A percentile compares a stretch with the other conserved stretches of the same genome.
Conservation (phyloP, 2,113 vertebrate species). For the Rhodinocichla rosea region DNA sequence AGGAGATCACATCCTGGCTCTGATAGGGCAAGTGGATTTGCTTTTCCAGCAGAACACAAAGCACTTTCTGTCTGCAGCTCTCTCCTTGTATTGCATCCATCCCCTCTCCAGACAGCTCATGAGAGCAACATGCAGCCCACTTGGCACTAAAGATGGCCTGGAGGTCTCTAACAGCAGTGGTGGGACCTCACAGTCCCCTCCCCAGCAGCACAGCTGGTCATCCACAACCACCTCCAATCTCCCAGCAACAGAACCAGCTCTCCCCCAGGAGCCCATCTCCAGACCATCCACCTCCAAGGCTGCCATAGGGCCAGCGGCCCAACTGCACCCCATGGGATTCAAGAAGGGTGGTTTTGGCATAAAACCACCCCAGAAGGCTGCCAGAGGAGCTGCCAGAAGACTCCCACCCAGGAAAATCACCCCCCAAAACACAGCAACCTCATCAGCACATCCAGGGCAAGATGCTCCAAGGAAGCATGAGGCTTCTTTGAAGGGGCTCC, state of each 20-base stretch:
- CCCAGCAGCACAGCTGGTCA: not conserved
- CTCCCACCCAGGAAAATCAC: not conserved
- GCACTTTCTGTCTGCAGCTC: not conserved
- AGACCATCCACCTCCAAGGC: not conserved
- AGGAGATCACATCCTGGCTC: not conserved
- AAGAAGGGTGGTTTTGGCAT: not conserved
- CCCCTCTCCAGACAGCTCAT: not conserved
- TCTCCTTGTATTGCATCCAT: not conserved
- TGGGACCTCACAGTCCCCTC: not conserved
- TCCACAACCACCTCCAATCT: not conserved
- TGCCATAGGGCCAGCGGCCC: not conserved
- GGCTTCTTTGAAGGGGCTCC: not conserved
- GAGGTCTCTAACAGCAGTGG: not conserved
- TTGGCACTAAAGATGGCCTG: not conserved
- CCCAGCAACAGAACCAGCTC: not conserved
- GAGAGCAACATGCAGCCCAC: not conserved
- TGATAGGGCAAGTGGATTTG: not conserved
- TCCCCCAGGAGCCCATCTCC: not conserved
- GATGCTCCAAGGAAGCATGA: rapidly evolving
- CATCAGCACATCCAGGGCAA: not conserved
- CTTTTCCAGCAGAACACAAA: not conserved
- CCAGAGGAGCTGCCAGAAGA: not conserved
- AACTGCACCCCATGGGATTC: not conserved
- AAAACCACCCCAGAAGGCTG: not conserved
- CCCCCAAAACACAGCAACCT: not conserved